Evolutionary conservation across 2,113 vertebrate genomes (phyloP), one percentile per base, ranked within the genome.

Genomic region (Emydocephalus ijimae): DNA sequence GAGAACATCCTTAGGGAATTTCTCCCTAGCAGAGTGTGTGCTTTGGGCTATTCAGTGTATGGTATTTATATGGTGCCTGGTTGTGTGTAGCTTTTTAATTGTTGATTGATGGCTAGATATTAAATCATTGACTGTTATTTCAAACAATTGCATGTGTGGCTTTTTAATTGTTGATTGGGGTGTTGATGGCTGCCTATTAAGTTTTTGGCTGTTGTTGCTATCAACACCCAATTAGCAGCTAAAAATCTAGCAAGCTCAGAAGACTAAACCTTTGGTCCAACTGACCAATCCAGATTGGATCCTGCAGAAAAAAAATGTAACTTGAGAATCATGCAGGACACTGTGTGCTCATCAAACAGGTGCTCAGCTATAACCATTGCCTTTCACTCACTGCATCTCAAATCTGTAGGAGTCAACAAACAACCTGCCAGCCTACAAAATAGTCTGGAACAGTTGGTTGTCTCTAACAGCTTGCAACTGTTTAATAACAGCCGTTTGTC

Each of bases 391-490:
- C 23, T 56, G 45, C 23, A 5, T 18, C 29, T 88, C 52, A 48
- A 21, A 26, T 57, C 64, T 43, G 34, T 5, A 45, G 52, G 64
- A 56, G 50, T 5, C 45, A 52, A 92, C 50, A 74, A 55, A 26
- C 57, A 89, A 57, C 64, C 64, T 34, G 24, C 8, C 64, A 85
- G 64, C n/a, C 18, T 12, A 54, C 52, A 21, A 1, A 48, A n/a
- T 26, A 29, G 6, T 48, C 52, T 54, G 88, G 88, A 85, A 59
- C 52, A 57, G 52, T 81, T 92, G 92, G 88, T 43, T 9, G 5
- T 26, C 52, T 54, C 91, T 52, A 74, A 89, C 87, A 92, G 91
- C n/a, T 89, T 89, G 87, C 85, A 48, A 57, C 64, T 92, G 92
- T 89, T 89, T 85, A 89, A 89, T 87, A 88, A 56, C 92, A 59